phyloP scores from a whole-genome alignment of 92 coral and sea anemone species.

The Hydrozoanthus gracilis region DNA sequence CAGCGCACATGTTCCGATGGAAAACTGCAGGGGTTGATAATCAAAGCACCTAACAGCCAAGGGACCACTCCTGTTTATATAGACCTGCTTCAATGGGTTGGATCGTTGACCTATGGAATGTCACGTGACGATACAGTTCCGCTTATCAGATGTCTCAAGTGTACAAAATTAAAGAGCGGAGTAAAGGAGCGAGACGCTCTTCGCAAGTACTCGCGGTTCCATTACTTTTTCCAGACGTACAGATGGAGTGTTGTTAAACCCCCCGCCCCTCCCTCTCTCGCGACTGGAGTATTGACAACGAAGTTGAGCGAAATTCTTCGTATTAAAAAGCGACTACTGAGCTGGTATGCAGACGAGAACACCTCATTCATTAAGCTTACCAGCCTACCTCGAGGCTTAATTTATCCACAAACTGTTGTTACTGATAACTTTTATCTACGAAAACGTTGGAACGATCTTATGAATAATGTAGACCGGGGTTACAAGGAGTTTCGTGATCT shows the following conservation, averaged over 20 bases:
- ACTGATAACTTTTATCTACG: constrained; percentile 6
- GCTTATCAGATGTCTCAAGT: constrained; percentile 39
- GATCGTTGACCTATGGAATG: neutral
- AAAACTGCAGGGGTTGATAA: neutral
- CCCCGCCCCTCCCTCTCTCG: neutral
- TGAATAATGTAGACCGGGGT: constrained; percentile 14
- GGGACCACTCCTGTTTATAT: constrained; percentile 54
- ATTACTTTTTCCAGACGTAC: too few species aligned
- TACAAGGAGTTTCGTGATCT: constrained; percentile 38
- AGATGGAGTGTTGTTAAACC: neutral
- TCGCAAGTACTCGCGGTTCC: neutral
- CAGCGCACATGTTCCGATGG: neutral
- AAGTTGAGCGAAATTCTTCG: neutral
- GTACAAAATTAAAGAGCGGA: neutral
- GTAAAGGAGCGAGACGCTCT: neutral
- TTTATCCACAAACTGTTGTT: neutral
- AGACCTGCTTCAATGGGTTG: constrained; percentile 54
- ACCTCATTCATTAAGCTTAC: neutral
- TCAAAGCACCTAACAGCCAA: neutral
- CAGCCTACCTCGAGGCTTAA: neutral
- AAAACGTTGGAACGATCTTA: constrained; percentile 3
- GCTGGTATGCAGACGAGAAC: too few species aligned
- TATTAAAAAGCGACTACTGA: neutral
- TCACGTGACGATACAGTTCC: constrained; percentile 73
- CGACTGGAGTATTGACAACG: neutral